Conservation (phyloP, 2,113 vertebrate species). For the Tiliqua scincoides region DNA sequence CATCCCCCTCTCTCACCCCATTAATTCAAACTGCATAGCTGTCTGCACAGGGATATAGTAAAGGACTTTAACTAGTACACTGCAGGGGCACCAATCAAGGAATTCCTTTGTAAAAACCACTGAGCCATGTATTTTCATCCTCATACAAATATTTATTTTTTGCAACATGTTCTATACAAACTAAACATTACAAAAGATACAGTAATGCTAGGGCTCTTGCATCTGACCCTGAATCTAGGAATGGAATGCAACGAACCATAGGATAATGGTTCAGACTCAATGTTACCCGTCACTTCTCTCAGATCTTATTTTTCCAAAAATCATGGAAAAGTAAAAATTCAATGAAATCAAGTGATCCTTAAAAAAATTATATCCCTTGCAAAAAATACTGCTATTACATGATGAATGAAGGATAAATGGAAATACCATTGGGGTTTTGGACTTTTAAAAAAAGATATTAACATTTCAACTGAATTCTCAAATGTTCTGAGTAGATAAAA, state of each 20-base stretch:
- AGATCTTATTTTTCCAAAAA: constrained; percentile 27
- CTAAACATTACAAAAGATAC: neutral
- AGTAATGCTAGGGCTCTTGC: neutral
- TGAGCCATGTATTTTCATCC: neutral
- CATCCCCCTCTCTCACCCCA: too few species aligned
- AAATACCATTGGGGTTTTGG: neutral
- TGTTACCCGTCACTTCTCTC: neutral
- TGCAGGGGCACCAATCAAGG: neutral
- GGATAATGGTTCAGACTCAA: constrained; percentile 5
- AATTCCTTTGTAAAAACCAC: neutral
- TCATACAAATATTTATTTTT: constrained; percentile 40
- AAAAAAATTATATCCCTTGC: neutral
- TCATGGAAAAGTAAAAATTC: constrained; percentile 7
- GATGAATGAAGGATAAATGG: neutral
- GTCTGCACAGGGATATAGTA: neutral
- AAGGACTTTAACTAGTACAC: neutral
- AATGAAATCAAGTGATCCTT: neutral
- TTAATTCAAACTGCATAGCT: neutral
- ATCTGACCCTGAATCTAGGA: neutral
- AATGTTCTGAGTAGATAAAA: neutral
- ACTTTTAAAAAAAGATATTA: neutral
- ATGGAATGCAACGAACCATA: neutral
- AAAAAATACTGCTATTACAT: neutral
- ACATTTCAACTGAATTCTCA: constrained; percentile 1
- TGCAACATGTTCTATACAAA: constrained; percentile 25